Base-by-base conservation (phyloP, 2,888 invertebrate species). In the Pheosia tremula region DNA sequence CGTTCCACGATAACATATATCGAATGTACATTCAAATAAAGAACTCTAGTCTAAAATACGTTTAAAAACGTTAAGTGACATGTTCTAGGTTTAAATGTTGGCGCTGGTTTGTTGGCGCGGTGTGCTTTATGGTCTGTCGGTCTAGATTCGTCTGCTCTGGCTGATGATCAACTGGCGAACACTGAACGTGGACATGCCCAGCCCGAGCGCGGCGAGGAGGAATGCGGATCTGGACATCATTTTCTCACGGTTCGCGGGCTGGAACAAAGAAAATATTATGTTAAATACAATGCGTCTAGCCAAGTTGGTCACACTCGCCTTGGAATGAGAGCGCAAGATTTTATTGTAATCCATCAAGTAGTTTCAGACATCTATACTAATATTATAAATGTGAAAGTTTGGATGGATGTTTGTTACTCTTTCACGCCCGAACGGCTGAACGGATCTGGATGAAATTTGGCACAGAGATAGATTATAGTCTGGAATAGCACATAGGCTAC, bases 141-240 rank as follows among this genome's bases (percentile, higher is more conserved):
- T 38, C 38, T 13, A 93, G 81, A 93, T 79, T 77, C 93, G 81
- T 75, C 91, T 86, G 70, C 89, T 82, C 70, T 94, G 94, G 78
- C 83, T 89, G 67, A 94, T 83, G 75, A 94, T 86, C 94, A 95
- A 94, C 77, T 95, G 95, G 77, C 95, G 95, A 59, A 95, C 91
- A 87, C 95, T 95, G 86, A 95, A 95, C 54, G 95, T 94, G 65
- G 95, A 95, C 1, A 95, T 83, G 36, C 94, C 95, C 37, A 95
- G 91, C 57, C 95, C 95, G 61, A 95, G 82, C 7, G 95, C 91
- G 6, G 95, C 95, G 64, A 95, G 85, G 61, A 94, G 85, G 56
- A 95, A 78, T 24, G 95, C 95, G 0, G 95, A 95, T 70, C 94
- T 88, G 60, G 94, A 93, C 86, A 95, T 91, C 87, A 91, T 89